Evolutionary conservation across 2,888 invertebrate genomes (phyloP), one percentile per base, ranked within the genome.

Genomic region (Athalia rosae): DNA sequence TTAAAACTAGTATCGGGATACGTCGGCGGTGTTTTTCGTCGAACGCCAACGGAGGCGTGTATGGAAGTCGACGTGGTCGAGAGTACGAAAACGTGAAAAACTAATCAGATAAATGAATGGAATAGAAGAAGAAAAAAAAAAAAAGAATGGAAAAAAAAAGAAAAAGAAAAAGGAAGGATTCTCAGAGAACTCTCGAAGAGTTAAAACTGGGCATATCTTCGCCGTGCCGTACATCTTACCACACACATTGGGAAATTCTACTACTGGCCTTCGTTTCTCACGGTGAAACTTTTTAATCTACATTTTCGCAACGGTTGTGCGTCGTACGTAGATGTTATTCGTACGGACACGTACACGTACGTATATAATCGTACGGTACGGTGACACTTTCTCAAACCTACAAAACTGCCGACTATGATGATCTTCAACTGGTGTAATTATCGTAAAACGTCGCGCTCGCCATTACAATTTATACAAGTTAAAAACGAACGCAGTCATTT

Each of bases 41-140:
- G 61, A 74, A 74, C 74, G 74, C 74, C 62, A 74, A 62, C 74
- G 61, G 61, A 11, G 59, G 56, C 53, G 9, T 53, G 53, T 11
- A 53, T 53, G 53, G 11, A 53, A 9, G 53, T n/a, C 53, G 7
- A n/a, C 9, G 7, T 53, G n/a, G 28, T 28, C 28, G 2, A 28
- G 28, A 2, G 28, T 28, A 28, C 28, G 28, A 28, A 28, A 28
- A 28, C 28, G 28, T 28, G 28, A 28, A 28, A 28, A 28, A 28
- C 28, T 28, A 28, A 28, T 28, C 28, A 28, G 28, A 28, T 28
- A 28, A 28, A 28, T 28, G 2, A 28, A 28, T 28, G 28, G 28
- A 28, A 28, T 28, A 28, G 28, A 28, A 2, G 0, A 28, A 28
- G 28, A 28, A 28, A 28, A 28, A 28, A 28, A 2, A 28, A 28